Conservation (phyloP, 35 echinoderm and acorn worm species). For the Lytechinus variegatus region DNA sequence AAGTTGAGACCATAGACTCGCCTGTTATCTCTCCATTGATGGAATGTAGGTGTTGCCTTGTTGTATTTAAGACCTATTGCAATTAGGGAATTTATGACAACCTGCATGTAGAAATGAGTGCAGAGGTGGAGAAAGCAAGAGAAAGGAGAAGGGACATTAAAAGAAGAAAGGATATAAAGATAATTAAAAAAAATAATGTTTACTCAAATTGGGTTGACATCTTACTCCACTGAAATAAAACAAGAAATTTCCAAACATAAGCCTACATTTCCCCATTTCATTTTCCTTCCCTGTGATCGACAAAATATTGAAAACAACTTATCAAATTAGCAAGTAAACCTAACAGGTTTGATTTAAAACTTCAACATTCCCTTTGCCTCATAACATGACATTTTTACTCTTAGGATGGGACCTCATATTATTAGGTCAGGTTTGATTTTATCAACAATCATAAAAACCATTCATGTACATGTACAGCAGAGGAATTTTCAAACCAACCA, state of each 20-base stretch:
- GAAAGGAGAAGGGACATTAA: not conserved
- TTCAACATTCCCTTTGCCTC: not conserved
- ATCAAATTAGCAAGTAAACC: not conserved
- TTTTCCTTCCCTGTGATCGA: not conserved
- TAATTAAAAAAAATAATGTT: too few species aligned
- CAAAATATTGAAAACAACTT: not conserved
- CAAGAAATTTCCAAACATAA: too few species aligned
- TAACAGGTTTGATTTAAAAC: not conserved
- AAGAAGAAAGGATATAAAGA: too few species aligned
- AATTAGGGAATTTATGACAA: slow-evolving; percentile 97
- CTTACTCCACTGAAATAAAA: too few species aligned
- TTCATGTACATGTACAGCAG: not conserved
- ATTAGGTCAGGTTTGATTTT: not conserved
- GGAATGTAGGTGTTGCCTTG: slow-evolving; percentile 95
- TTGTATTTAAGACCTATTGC: slow-evolving; percentile 96
- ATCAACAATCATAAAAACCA: not conserved
- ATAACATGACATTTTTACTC: not conserved
- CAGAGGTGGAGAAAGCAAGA: not conserved
- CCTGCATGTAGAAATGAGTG: slow-evolving; percentile 45
- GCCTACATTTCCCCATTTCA: too few species aligned
- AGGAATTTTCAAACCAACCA: not conserved
- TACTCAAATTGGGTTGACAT: too few species aligned
- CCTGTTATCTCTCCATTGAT: slow-evolving; percentile 95
- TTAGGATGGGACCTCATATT: not conserved
- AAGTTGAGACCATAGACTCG: slow-evolving; percentile 99